phyloP scores from a whole-genome alignment of 2,113 vertebrate species.

The Tangachromis dhanisi region DNA sequence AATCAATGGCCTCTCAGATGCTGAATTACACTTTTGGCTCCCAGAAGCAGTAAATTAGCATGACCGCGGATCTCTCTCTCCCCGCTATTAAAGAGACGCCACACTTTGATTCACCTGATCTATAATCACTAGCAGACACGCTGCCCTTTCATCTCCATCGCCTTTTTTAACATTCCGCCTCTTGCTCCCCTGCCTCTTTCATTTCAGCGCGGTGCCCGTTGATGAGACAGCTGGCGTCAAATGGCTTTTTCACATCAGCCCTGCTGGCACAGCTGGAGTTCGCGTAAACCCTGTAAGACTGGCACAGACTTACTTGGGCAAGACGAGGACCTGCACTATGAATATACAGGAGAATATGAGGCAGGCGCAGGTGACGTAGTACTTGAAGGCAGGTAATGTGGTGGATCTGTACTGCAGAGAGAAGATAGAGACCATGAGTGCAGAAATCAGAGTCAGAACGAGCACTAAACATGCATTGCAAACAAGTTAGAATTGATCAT shows the following conservation, averaged over 20 bases:
- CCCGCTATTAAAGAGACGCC: conserved; percentile 13
- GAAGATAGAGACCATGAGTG: background rate
- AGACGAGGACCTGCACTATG: conserved; percentile 87
- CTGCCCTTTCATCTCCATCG: conserved; percentile 23
- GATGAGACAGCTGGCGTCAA: conserved; percentile 50
- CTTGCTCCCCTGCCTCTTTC: conserved; percentile 5
- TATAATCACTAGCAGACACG: conserved; percentile 37
- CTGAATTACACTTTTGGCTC: conserved; percentile 37
- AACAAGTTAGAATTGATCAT: background rate
- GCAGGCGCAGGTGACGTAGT: conserved; percentile 93
- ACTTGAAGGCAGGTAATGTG: conserved; percentile 92
- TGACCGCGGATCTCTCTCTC: conserved; percentile 1
- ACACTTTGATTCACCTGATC: conserved; percentile 52
- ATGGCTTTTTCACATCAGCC: conserved; percentile 28
- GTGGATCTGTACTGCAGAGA: conserved; percentile 87
- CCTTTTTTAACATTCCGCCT: conserved; percentile 30
- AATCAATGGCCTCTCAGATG: conserved; percentile 47
- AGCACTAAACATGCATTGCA: background rate
- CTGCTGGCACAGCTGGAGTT: conserved; percentile 17
- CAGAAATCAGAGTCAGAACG: background rate
- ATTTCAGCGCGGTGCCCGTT: background rate
- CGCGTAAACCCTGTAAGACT: background rate
- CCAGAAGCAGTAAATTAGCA: conserved; percentile 48
- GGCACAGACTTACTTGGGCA: conserved; percentile 87
- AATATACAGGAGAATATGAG: conserved; percentile 98